These are phyloP conservation scores for Pseudoips prasinana DNA, from an alignment of 2,888 invertebrate genomes.

Conservation along the genomic window DNA sequence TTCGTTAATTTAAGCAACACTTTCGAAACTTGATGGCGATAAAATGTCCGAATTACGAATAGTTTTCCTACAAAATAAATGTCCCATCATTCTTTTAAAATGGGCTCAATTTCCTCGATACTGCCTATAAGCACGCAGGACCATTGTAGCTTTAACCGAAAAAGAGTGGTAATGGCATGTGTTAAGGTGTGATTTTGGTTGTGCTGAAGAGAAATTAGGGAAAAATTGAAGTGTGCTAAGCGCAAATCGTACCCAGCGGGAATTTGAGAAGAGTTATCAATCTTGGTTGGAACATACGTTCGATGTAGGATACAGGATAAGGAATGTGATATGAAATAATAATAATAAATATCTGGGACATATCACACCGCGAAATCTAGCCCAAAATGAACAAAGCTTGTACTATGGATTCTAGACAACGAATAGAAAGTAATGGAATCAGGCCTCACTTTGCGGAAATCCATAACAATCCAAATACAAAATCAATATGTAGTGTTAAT, in stretches of 20 bases:
- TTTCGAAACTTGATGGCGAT: slow-evolving; percentile 4
- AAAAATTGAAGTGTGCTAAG: slow-evolving; percentile 54
- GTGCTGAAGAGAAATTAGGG: slow-evolving; percentile 41
- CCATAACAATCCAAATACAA: too few relatives aligned
- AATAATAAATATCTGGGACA: too few relatives aligned
- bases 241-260: slow-evolving; percentile 70
- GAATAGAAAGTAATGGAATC: too few relatives aligned
- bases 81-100: slow-evolving; percentile 74
- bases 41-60: slow-evolving; percentile 44
- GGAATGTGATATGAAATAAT: slow-evolving; percentile 2
- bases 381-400: too few relatives aligned
- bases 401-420: too few relatives aligned
- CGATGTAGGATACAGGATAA: slow-evolving; percentile 20
- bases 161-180: slow-evolving; percentile 7
- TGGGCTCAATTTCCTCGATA: slow-evolving; percentile 64
- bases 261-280: slow-evolving; percentile 67
- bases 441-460: too few relatives aligned
- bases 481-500: too few relatives aligned
- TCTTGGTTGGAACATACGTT: slow-evolving; percentile 60
- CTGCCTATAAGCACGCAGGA: slow-evolving; percentile 65
- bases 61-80: slow-evolving; percentile 53
- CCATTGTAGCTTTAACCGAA: slow-evolving; percentile 22
- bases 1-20: too few relatives aligned
- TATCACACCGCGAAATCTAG: too few relatives aligned
- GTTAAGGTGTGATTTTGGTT: slow-evolving; percentile 30